Percentiles rank a stretch among this genome's conserved stretches.
Evolutionary conservation across 2,113 vertebrate species (phyloP).

Genomic region (Cyphomyrus discorhynchus): DNA sequence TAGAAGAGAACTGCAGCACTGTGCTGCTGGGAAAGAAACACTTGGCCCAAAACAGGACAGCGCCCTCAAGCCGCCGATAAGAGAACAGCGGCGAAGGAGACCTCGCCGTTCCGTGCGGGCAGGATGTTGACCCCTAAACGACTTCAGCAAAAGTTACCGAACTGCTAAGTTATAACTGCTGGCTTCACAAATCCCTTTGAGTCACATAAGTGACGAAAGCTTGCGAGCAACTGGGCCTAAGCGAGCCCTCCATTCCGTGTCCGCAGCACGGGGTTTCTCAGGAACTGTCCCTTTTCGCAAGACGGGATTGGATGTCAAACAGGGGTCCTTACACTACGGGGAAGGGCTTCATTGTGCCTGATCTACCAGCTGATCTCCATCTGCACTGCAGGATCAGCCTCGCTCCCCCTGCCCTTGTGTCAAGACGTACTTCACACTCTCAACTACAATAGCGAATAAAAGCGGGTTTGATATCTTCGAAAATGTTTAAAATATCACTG

Average conservation of each 20-base stretch:
- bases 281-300: not conserved
- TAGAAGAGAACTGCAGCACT: not conserved
- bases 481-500: conserved; percentile 45
- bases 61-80: not conserved
- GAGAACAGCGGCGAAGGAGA: not conserved
- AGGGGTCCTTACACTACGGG: not conserved
- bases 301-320: not conserved
- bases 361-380: not conserved
- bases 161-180: not conserved
- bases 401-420: not conserved
- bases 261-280: not conserved
- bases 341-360: not conserved
- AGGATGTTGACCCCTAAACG: not conserved
- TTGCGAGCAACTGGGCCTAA: not conserved
- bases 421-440: not conserved
- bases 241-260: not conserved
- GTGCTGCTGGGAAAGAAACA: not conserved
- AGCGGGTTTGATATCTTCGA: not conserved
- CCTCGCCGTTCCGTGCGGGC: not conserved
- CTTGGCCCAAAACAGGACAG: not conserved
- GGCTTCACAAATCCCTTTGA: not conserved
- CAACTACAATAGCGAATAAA: not conserved
- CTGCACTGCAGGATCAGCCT: not conserved
- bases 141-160: not conserved
- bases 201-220: not conserved